Base-by-base conservation (phyloP, 2,888 invertebrate species). In the Halictus ligatus region DNA sequence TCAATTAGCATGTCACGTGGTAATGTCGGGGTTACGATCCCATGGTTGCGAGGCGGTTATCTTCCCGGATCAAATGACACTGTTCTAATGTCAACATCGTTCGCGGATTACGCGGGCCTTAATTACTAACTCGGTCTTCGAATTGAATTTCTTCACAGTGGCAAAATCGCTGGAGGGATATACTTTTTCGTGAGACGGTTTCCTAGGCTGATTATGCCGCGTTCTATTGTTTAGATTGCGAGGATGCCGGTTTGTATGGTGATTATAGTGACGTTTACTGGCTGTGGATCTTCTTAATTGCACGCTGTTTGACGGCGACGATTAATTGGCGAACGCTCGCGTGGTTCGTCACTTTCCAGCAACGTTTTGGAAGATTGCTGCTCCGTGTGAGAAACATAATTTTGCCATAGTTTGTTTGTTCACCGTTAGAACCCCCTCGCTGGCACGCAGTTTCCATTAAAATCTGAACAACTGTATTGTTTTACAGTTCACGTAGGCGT, bases 1-100 rank as follows among this genome's bases (percentile, higher is more conserved):
- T 76, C 60, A 50, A 64, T 78, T 75, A 78, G 58, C 83, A 83
- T 78, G 60, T 75, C 43, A 46, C 43, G 64, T 29, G n/a, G 43
- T 64, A 73, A 48, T 74, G 54, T 80, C 64, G 40, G 18, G 75
- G 80, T 43, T 67, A 73, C 10, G 25, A 18, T 81, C 81, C 71
- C 75, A 50, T 48, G 48, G 71, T 83, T 29, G 25, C 15, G 13
- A 40, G n/a, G 71, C 71, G 25, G 40, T 35, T 21, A 6, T 43
- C 7, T 48, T 25, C 54, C 54, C n/a, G 43, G 13, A 60, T 74
- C 29, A 7, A 15, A 73, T 13, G 72, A 48, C 48, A 50, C 48
- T n/a, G 73, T 21, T n/a, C 29, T 64, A 69, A 48, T 29, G 25
- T 21, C 25, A 69, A 35, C 46, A 69, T 67, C 48, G 21, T n/a